Base-by-base conservation (phyloP, 2,888 invertebrate genomes). In the Dendrolimus pini region DNA sequence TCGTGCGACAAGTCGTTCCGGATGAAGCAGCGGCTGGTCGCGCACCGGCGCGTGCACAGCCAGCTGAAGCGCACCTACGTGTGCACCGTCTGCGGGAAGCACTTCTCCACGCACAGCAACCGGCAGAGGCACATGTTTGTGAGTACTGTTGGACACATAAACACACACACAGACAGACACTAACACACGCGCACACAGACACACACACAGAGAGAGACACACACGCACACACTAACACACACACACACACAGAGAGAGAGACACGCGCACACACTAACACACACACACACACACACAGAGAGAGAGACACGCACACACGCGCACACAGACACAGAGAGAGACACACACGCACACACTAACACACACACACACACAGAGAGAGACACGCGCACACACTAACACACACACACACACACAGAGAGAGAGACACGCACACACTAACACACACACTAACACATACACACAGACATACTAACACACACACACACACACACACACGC, bases 101-200 rank as follows among this genome's bases (percentile, higher is more conserved):
- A 78, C 61, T 89, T 90, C 77, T 78, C 82, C 0, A 85, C 85
- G 59, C 85, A 84, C 59, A 85, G 85, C 69, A 89, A 89, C 67
- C 55, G 87, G 0, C 85, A 85, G 68, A 59, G 89, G 64, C 89
- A 89, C 52, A 88, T 88, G 89, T 85, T 86, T 72, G 89, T 89
- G 61, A 83, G 89, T 84, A 58, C 42, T 18, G 14, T 47, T 54
- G 3, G 18, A 18, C 18, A 18, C 18, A 18, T 18, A 18, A 2
- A 18, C 18, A 18, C n/a, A n/a, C n/a, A n/a, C n/a, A n/a, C n/a
- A n/a, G n/a, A n/a, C n/a, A 14, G 30, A 14, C 14, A 14, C 14
- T 1, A 1, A 14, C 14, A 14, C 14, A 14, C 14, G 1, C 14
- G 14, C 14, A 14, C 14, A 1, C 14, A 14, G 14, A n/a, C n/a